Evolutionary conservation across 1,140 invertebrate genomes (phyloP).

Genomic region (Cydia strobilella): DNA sequence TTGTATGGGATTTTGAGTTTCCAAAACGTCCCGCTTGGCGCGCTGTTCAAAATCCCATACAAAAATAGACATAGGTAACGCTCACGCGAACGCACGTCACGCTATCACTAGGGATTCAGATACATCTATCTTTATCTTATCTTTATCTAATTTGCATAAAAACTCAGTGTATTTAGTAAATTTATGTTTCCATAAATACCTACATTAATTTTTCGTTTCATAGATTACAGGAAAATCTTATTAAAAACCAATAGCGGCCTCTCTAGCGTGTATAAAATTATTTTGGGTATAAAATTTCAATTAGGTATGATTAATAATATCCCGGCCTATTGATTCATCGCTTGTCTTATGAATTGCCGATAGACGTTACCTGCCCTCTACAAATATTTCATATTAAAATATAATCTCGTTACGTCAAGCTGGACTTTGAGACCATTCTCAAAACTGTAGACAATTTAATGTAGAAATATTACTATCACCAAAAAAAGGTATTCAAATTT

Average conservation of each 20-base stretch:
- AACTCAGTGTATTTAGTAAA: no score
- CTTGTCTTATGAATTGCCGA: conserved; percentile 34
- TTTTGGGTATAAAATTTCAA: background rate
- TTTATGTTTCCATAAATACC: background rate
- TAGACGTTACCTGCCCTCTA: conserved; percentile 33
- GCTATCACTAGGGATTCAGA: no score
- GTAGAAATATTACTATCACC: background rate
- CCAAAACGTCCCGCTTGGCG: no score
- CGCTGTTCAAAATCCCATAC: no score
- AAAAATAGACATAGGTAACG: no score
- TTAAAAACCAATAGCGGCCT: conserved; percentile 4
- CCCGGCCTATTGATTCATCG: background rate
- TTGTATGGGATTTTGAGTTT: no score
- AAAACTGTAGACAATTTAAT: conserved; percentile 17
- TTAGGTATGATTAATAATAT: background rate
- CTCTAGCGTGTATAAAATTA: background rate
- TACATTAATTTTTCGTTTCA: background rate
- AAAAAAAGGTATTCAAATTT: background rate
- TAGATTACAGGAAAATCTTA: background rate
- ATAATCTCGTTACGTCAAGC: conserved; percentile 40
- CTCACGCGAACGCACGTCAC: no score
- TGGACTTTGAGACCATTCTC: conserved; percentile 30
- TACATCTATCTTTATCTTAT: no score
- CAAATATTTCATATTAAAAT: conserved; percentile 43
- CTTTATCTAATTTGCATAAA: no score